Conservation (phyloP, 2,888 invertebrate genomes). For the Geotrupes spiniger region DNA sequence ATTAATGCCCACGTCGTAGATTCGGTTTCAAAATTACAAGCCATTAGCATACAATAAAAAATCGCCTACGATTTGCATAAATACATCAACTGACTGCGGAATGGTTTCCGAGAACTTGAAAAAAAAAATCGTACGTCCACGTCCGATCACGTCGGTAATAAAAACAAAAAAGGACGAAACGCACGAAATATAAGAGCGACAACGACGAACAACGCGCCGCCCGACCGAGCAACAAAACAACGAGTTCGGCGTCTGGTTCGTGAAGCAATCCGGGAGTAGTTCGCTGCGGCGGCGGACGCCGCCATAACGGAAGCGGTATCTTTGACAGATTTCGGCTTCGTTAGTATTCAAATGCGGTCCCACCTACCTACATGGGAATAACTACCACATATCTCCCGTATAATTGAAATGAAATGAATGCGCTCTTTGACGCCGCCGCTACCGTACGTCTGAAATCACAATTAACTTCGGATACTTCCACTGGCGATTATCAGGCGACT, state of each 20-base stretch:
- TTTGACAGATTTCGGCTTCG: slow-evolving; percentile 49
- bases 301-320: slow-evolving; percentile 44
- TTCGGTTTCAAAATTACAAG: too few species aligned
- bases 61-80: too few species aligned
- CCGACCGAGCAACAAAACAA: slow-evolving; percentile 31
- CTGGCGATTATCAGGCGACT: slow-evolving; percentile 14
- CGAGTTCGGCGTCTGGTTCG: slow-evolving; percentile 30
- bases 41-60: too few species aligned
- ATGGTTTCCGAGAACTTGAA: too few species aligned
- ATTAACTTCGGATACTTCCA: slow-evolving; percentile 32
- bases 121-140: too few species aligned
- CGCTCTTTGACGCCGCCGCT: slow-evolving; percentile 35
- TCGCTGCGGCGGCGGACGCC: slow-evolving; percentile 19
- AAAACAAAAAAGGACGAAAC: too few species aligned
- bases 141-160: too few species aligned
- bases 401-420: slow-evolving; percentile 44
- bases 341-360: slow-evolving; percentile 47
- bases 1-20: too few species aligned
- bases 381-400: slow-evolving; percentile 39
- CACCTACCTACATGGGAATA: slow-evolving; percentile 40
- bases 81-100: too few species aligned
- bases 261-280: slow-evolving; percentile 32
- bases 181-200: too few species aligned
- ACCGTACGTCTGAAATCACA: slow-evolving; percentile 36
- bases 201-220: too few species aligned